Evolutionary conservation across 1,140 invertebrate species (phyloP), one percentile per base, ranked within the genome.

Genomic region (Tachypleus tridentatus): DNA sequence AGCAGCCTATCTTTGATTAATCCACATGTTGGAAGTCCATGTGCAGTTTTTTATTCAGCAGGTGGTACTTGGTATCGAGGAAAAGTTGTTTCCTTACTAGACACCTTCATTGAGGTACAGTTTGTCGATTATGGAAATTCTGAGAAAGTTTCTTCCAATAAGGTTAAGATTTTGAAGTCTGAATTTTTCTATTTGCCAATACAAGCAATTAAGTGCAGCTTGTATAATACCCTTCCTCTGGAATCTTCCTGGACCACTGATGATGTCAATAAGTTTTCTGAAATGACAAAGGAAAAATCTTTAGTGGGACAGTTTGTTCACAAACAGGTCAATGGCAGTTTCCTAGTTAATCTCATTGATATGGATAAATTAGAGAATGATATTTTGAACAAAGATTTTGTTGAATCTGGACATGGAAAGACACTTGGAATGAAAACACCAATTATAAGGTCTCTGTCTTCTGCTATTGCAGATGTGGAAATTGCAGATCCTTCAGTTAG

Each of bases 91-190:
- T 87, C 89, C 70, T 79, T 86, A 64, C 79, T 80, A 8, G 85
- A 85, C 60, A 68, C 70, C 4, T 82, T 86, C 11, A 86, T 83
- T 4, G 86, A 85, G 3, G 83, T 92, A 0, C 80, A 84, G 49
- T 92, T 89, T 72, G 83, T 92, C 1, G 91, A 94, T 73, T 91
- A 85, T 73, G 91, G 91, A 5, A 91, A 91, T 72, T 52, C n/a
- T 29, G 65, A 67, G 48, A 64, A 9, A 9, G 62, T 67, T 9
- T 58, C 61, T 49, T 62, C 49, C n/a, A 64, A 64, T 9, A 67
- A 62, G 6, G 47, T 67, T 5, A 49, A 59, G 4, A 58, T 48
- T 29, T 62, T 64, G 5, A 57, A 51, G 51, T 63, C 63, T 51
- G 63, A 67, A 11, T 67, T 64, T 49, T 57, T 61, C 4, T 11